Evolutionary conservation across 1,140 invertebrate species (phyloP), one percentile per base, ranked within the genome.

Genomic region (Antheraea pernyi): DNA sequence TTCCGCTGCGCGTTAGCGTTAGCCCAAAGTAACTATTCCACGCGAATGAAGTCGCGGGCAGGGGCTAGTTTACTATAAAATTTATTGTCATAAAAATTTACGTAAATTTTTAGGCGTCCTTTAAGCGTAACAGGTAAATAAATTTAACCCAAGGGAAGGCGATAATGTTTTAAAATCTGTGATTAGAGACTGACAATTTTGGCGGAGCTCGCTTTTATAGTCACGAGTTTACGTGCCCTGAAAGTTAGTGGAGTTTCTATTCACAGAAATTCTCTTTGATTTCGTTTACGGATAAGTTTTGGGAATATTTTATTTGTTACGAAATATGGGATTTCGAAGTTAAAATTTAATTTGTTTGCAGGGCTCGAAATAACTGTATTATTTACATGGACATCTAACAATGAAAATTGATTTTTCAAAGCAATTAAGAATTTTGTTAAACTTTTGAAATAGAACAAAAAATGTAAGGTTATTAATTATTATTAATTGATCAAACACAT

Each of bases 211-310:
- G 81, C 79, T 89, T 89, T 88, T 84, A 87, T 85, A 85, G 86
- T 87, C 81, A 85, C 78, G 78, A 83, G 79, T 78, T 86, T 88
- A 88, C 84, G 87, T 89, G 87, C 80, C 72, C 76, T 80, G 85
- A 80, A 86, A 88, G 75, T 81, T 82, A 81, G 78, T 78, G 75
- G 75, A 73, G 74, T 77, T 79, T 73, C 64, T 73, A 75, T 68
- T 73, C 66, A 65, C 60, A 66, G 66, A 72, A 74, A 69, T 68
- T 59, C 46, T 65, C 60, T 67, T 68, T 48, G 22, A 70, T 58
- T 68, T 42, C 53, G 59, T 74, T 68, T 74, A 59, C 46, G 60
- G 67, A 66, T 70, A 70, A 67, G 65, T 65, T 68, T 59, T 59
- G 64, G 58, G n/a, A 13, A 60, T 67, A 59, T 67, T 67, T 58